Conservation (phyloP, 2,888 invertebrate genomes). For the Zygogramma bicolorata region DNA sequence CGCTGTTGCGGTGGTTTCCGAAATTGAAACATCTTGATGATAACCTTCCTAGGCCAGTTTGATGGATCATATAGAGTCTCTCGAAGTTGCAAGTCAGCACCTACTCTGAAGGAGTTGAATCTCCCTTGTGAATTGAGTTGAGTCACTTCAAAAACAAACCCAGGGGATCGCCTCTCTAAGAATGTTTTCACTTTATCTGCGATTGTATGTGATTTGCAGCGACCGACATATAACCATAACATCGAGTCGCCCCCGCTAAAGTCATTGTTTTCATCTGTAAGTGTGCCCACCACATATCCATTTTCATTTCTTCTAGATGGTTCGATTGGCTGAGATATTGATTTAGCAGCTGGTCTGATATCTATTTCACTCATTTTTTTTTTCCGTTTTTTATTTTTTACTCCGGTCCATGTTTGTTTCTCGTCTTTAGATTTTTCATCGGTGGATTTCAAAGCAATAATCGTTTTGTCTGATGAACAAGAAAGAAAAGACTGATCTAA, state of each 20-base stretch:
- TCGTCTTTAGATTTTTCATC: neutral
- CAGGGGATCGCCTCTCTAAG: neutral
- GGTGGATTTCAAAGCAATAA: neutral
- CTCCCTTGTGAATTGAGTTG: neutral
- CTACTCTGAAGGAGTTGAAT: slow-evolving; percentile 1
- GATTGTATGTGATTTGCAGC: neutral
- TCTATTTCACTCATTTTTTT: neutral
- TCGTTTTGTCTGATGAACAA: slow-evolving; percentile 4
- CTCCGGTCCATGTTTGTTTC: neutral
- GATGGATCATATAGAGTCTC: neutral
- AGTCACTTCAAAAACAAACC: neutral
- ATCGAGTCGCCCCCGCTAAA: neutral
- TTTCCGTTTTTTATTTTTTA: neutral
- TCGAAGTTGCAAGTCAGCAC: neutral
- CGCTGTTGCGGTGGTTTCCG: neutral
- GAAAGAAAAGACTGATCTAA: slow-evolving; percentile 6
- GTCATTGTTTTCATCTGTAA: neutral
- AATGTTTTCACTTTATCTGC: neutral
- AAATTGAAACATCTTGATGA: neutral
- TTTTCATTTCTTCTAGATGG: neutral
- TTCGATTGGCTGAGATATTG: neutral
- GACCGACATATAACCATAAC: neutral
- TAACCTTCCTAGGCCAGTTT: neutral
- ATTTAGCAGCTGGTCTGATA: neutral
- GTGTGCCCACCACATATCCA: neutral